Evolutionary conservation across 2,113 vertebrate species (phyloP), one percentile per base, ranked within the genome.

Genomic region (Mormyrus lacerda): DNA sequence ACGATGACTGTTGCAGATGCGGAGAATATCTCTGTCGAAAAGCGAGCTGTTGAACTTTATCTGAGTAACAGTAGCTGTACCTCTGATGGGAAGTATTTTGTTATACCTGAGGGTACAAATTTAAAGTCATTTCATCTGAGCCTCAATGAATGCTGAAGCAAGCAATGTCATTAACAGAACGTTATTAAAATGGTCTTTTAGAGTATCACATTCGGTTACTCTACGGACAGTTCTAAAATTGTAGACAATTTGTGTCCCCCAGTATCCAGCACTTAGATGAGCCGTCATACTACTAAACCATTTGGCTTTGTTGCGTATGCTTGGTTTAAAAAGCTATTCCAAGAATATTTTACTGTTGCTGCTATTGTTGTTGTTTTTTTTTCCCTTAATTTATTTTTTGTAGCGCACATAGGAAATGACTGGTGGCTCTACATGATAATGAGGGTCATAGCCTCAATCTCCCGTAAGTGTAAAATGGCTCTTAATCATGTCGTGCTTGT

Each of bases 401-500:
- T 47, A 44, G 44, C 4, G 5, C 51, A 27, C 31, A 24, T 11
- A 58, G 35, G 53, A 50, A 87, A 55, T 53, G 88, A 50, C 10
- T 76, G 17, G 47, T 17, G 21, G 79, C 27, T 84, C 42, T 24
- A 27, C 9, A 58, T 83, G 48, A 45, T 45, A 58, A 84, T 61
- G 44, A 73, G 48, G 42, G 69, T 79, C 27, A 15, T 9, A 51
- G 88, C 27, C 88, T 82, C 45, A 31, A 73, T 88, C 45, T 82
- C 65, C 45, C 45, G 31, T 27, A 47, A 53, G 88, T 79, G 45
- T 50, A 51, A 79, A 88, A 82, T 45, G 51, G 35, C 50, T 89
- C 50, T 58, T 89, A 89, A 89, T 84, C 31, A 89, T 55, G 76
- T 45, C 51, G 19, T 50, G 45, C 31, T 19, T 24, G 53, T 76